A percentile compares a stretch with the other conserved stretches of the same genome.
These are phyloP conservation scores for Xestoiulus laeticollis DNA, from an alignment of 2,888 invertebrate genomes.

Conservation along the genomic window DNA sequence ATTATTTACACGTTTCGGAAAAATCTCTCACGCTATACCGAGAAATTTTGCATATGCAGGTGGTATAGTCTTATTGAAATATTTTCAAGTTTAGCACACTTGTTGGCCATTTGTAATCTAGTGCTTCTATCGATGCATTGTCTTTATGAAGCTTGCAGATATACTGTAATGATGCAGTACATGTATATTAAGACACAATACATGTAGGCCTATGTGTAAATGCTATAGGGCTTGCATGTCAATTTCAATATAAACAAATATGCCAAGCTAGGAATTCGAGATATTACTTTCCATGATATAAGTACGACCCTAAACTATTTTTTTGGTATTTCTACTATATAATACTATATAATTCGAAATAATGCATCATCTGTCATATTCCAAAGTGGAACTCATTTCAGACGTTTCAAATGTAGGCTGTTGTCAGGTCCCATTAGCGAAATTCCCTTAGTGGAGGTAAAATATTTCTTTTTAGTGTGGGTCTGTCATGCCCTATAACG, in stretches of 20 bases:
- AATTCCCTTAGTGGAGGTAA: background rate
- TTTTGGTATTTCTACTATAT: background rate
- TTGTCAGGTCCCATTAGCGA: background rate
- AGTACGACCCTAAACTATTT: background rate
- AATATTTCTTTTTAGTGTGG: background rate
- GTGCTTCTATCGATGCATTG: too few species aligned
- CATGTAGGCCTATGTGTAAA: too few species aligned
- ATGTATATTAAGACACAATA: too few species aligned
- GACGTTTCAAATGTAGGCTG: background rate
- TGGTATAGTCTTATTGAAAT: too few species aligned
- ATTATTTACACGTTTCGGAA: background rate
- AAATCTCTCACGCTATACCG: too few species aligned
- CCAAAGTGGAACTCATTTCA: background rate
- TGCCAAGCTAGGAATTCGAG: background rate
- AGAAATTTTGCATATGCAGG: too few species aligned
- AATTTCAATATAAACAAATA: too few species aligned
- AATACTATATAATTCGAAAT: background rate
- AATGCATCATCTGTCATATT: background rate
- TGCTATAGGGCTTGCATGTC: too few species aligned
- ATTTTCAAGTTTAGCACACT: too few species aligned
- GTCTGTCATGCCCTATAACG: background rate
- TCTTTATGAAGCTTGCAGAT: too few species aligned
- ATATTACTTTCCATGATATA: background rate
- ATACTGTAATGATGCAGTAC: too few species aligned
- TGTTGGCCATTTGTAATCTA: too few species aligned